Evolutionary conservation across 2,113 vertebrate species (phyloP).

Genomic region (human (Homo sapiens)): GRCh38 chr1:6800501-6801000

Average conservation of each 20-base stretch:
- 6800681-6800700: slow-evolving; percentile 28
- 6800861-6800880: slow-evolving; percentile 37
- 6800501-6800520: background rate
- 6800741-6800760: background rate
- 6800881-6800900: background rate
- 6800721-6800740: background rate
- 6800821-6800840: background rate
- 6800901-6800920: background rate
- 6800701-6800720: background rate
- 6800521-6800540: background rate
- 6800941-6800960: background rate
- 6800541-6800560: background rate
- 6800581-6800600: background rate
- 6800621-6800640: slow-evolving; percentile 21
- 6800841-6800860: slow-evolving; percentile 28
- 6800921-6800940: background rate
- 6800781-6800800: background rate
- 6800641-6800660: slow-evolving; percentile 50
- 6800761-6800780: background rate
- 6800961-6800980: slow-evolving; percentile 37
- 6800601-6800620: background rate
- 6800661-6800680: slow-evolving; percentile 34
- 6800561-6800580: background rate
- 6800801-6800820: background rate
- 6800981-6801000: slow-evolving; percentile 33